Evolutionary conservation across 2,888 invertebrate genomes (phyloP), one percentile per base, ranked within the genome.

Genomic region (Nomada fabriciana): DNA sequence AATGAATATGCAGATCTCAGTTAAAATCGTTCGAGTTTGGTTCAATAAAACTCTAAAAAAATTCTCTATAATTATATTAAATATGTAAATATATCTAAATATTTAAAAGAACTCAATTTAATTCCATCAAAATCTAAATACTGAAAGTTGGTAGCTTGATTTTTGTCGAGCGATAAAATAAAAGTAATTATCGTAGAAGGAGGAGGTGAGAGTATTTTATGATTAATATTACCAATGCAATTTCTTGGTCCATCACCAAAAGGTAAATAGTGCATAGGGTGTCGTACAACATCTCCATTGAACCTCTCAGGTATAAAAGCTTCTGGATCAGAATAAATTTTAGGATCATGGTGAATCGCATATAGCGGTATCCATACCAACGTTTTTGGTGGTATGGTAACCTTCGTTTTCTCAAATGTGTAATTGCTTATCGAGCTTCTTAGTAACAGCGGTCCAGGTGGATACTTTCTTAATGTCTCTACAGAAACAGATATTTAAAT

Each of bases 391-490:
- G 89, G 90, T 42, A 93, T 90, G 0, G 87, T 88, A 7, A 93
- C 15, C 2, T 90, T 86, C 3, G 88, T 89, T 0, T 82, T 88
- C 2, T 72, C 11, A 57, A 92, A 91, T 11, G 88, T 90, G 50
- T 92, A 90, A 29, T 72, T n/a, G 61, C 86, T 85, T 0, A 86
- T 69, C n/a, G 87, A 80, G 64, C 89, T 87, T 78, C 94, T 90
- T 74, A 91, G 90, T 10, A 94, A 83, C 9, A 90, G 69, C 5
- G 91, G 85, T 1, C 93, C 90, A 4, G 94, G 93, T 55, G 95
- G 94, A 88, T 94, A 94, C 70, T 94, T 92, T 20, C 95, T 89
- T 23, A 95, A 86, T 1, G 94, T 94, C 87, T 95, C 95, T 94
- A 36, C 2, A 29, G 15, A 50, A 10, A 53, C 4, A 4, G 20